Evolutionary conservation across 2,113 vertebrate genomes (phyloP), one percentile per base, ranked within the genome.

Genomic region (Jaculus jaculus): DNA sequence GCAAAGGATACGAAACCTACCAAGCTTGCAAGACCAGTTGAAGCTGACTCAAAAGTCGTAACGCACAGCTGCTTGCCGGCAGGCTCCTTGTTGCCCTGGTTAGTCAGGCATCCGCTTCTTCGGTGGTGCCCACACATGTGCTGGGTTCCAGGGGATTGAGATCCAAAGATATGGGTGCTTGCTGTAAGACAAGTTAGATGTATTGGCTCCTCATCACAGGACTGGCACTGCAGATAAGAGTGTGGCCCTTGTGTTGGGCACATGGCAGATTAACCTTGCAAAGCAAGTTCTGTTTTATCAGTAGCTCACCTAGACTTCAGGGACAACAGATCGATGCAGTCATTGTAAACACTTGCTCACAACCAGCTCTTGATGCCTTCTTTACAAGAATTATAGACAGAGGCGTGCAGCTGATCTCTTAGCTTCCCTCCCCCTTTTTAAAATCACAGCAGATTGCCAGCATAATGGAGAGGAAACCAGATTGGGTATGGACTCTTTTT

Each of bases 1-100:
- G 79, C 97, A 93, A 91, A 94, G 97, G 97, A 96, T 96, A 90
- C 24, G 96, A 97, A 96, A 96, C 96, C 95, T 96, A 72, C 94
- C 97, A 93, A 89, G 96, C 95, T 97, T 97, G 96, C 39, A 84
- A 97, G 92, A 96, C 96, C 94, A 87, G 39, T 94, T 94, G 96
- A 94, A 97, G 96, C 96, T 96, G 97, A 97, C 96, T 97, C 96
- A 79, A 89, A 96, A 83, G 0, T 72, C 73, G 80, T 95, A 60
- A 68, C 86, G 80, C 68, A 72, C 79, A 85, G 26, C 87, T 51
- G 82, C 80, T 68, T 95, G 92, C 97, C 95, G 71, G 75, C 95
- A 94, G 97, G 97, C 96, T 97, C 94, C 96, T 97, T 95, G 96
- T 92, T 87, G 75, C 81, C 20, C 39, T 30, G 85, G 75, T 86